A percentile compares a stretch with the other conserved stretches of the same genome.
Evolutionary conservation across 2,113 vertebrate species (phyloP).

Genomic region (Psilopogon haemacephalus): DNA sequence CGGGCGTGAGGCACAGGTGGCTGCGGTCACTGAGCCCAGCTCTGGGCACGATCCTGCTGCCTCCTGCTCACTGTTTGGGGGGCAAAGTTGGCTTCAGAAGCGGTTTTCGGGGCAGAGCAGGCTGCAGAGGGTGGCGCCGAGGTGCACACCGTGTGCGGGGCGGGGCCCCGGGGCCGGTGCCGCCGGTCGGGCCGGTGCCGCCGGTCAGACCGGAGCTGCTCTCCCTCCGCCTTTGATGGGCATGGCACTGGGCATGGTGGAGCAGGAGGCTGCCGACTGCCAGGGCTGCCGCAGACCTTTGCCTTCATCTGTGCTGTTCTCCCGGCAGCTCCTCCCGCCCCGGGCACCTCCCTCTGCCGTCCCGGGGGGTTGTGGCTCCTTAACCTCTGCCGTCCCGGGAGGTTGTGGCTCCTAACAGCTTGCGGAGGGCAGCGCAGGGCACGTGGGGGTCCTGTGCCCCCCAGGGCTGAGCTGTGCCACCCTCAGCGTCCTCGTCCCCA

Average conservation of each 20-base stretch:
- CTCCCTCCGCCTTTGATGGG: neutral
- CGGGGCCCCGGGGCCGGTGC: neutral
- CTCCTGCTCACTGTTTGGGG: fast-evolving
- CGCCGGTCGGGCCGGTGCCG: fast-evolving
- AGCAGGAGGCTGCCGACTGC: fast-evolving
- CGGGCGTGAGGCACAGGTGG: neutral
- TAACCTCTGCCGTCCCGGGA: constrained; percentile 9
- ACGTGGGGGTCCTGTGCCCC: neutral
- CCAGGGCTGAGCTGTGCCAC: fast-evolving
- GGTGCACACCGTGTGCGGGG: no score
- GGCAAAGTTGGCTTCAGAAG: fast-evolving
- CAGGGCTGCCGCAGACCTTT: neutral
- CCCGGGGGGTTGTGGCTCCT: neutral
- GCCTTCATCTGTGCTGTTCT: neutral
- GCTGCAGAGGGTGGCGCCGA: no score
- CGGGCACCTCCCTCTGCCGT: neutral
- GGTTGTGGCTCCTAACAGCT: neutral
- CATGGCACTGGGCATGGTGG: fast-evolving
- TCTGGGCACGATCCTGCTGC: fast-evolving
- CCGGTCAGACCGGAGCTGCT: neutral
- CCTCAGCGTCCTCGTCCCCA: fast-evolving
- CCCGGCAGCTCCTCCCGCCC: constrained; percentile 23
- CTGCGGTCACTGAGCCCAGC: neutral
- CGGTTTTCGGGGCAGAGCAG: neutral
- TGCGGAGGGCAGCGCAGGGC: neutral